phyloP scores from a whole-genome alignment of 2,113 vertebrate species.

The Caretta caretta region DNA sequence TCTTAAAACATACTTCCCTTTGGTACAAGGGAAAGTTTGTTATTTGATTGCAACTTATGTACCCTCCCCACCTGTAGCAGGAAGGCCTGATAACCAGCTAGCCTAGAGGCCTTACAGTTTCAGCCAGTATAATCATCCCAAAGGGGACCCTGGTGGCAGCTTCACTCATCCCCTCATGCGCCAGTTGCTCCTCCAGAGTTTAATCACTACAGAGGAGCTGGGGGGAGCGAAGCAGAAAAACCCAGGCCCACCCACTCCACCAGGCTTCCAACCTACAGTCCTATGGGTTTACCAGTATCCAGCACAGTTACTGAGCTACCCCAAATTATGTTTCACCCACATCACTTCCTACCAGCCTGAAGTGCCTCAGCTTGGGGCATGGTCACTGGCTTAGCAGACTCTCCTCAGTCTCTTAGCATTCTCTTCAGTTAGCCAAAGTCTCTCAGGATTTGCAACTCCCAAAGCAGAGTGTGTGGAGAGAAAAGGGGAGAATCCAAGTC shows the following conservation, averaged over 20 bases:
- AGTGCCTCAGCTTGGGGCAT: background rate
- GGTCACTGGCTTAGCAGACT: too few species aligned
- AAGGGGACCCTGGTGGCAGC: background rate
- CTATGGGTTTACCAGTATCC: background rate
- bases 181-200: background rate
- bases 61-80: background rate
- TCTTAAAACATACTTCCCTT: background rate
- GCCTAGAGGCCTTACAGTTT: background rate
- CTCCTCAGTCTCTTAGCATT: background rate
- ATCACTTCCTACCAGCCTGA: background rate
- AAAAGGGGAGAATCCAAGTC: background rate
- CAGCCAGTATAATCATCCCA: background rate
- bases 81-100: background rate
- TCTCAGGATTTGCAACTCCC: background rate
- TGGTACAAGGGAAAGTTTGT: background rate
- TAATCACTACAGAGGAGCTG: background rate
- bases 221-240: background rate
- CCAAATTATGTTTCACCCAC: background rate
- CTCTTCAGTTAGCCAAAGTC: background rate
- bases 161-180: background rate
- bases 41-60: background rate
- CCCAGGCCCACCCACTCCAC: background rate
- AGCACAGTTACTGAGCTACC: background rate
- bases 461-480: background rate
- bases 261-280: background rate